These are phyloP conservation scores for Diplolepis rosae DNA, from an alignment of 2,888 invertebrate species.

Conservation along the genomic window DNA sequence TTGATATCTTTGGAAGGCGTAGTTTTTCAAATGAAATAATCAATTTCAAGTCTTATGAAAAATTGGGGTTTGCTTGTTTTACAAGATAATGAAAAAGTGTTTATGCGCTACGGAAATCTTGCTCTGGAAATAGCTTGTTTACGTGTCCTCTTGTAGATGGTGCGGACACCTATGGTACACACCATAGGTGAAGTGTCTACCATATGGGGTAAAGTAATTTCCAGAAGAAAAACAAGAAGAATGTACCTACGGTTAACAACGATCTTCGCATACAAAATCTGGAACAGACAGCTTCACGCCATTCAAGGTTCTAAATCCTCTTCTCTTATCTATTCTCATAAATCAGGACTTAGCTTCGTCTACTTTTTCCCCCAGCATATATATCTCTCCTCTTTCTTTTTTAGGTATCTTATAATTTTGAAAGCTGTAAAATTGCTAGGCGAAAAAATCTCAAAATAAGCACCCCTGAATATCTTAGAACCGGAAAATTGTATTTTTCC, in stretches of 20 bases:
- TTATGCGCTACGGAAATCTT: conserved; percentile 14
- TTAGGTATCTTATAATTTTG: too few relatives aligned
- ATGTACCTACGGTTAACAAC: conserved; percentile 25
- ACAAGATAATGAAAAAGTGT: conserved; percentile 14
- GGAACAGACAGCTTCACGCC: background rate
- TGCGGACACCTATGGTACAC: conserved; percentile 5
- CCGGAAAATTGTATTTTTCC: too few relatives aligned
- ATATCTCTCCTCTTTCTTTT: background rate
- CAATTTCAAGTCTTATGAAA: background rate
- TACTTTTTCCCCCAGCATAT: background rate
- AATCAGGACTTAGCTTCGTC: background rate
- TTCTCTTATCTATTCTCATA: conserved; percentile 21
- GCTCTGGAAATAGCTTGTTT: conserved; percentile 22
- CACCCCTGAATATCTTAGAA: too few relatives aligned
- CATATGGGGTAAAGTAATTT: conserved; percentile 26
- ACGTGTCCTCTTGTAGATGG: background rate
- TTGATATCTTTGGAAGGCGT: too few relatives aligned
- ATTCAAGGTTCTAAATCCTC: conserved; percentile 24
- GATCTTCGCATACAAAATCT: conserved; percentile 22
- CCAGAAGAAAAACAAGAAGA: conserved; percentile 25
- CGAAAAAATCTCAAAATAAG: too few relatives aligned
- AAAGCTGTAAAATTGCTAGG: too few relatives aligned
- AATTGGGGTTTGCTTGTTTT: background rate
- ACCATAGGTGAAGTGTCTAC: conserved; percentile 4
- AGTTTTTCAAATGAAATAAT: background rate